A percentile compares a stretch with the other conserved stretches of the same genome.
These are phyloP conservation scores for Eupithecia centaureata DNA, from an alignment of 2,888 invertebrate genomes.

Conservation along the genomic window DNA sequence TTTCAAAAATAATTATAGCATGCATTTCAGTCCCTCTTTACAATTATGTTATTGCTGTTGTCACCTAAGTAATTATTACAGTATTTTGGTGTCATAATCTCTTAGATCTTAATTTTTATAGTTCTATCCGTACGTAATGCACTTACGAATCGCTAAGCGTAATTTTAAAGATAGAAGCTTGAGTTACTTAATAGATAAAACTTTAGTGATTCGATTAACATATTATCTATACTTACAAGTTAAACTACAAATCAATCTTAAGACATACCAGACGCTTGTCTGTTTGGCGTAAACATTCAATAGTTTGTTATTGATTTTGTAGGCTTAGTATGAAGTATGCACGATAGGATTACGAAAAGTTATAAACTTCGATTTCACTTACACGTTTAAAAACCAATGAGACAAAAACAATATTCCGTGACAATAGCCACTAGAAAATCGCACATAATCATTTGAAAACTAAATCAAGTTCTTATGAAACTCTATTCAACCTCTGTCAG, in stretches of 20 bases:
- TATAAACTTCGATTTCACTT: no score
- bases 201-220: neutral
- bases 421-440: no score
- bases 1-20: conserved; percentile 19
- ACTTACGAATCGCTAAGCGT: conserved; percentile 30
- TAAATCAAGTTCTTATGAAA: no score
- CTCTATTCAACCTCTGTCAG: no score
- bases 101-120: conserved; percentile 51
- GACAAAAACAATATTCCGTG: no score
- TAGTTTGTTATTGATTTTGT: neutral
- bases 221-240: no score
- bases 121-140: conserved; percentile 42
- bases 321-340: no score
- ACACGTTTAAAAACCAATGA: no score
- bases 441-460: no score
- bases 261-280: neutral
- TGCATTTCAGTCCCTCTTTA: conserved; percentile 38
- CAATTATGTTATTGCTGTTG: conserved; percentile 51
- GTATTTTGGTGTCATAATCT: conserved; percentile 78
- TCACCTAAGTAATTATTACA: conserved; percentile 55
- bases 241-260: neutral
- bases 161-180: conserved; percentile 18
- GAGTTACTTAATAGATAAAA: neutral
- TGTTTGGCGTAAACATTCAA: neutral
- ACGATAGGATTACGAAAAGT: no score